Base-by-base conservation (phyloP, 1,140 invertebrate species). In the Metopolophium dirhodum region DNA sequence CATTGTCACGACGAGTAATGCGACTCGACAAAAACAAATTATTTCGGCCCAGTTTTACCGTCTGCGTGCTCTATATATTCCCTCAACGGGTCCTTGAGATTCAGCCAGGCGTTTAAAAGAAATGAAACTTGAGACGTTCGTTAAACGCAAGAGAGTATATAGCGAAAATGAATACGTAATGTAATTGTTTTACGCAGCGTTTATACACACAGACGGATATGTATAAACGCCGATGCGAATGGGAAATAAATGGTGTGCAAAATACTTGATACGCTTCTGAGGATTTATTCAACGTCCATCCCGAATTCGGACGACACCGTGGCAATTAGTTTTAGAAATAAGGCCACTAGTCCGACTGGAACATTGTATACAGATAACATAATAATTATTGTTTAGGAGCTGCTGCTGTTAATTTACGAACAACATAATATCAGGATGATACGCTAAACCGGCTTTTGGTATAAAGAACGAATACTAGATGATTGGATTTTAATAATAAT, bases 341-440 rank as follows among this genome's bases (percentile, higher is more conserved):
- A 90, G 57, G 89, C 30, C 89, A 90, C 41, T 41, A 90, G 89
- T 90, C 37, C 89, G 30, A 90, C 41, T 61, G 57, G 89, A 90
- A 90, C 26, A n/a, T 90, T 90, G 30, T 22, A 54, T 7, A n/a
- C 61, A 68, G 30, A 68, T 68, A 68, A 30, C 9, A 68, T 18
- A 18, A 30, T 14, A 30, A 68, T 68, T 23, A 68, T 68, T 68
- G 61, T 7, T n/a, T 30, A n/a, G 30, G 30, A 68, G 61, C n/a
- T 68, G 61, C n/a, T n/a, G 61, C 14, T 68, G 61, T n/a, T n/a
- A 68, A 68, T 68, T 68, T 68, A 68, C 4, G 61, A 68, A 68
- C 30, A 30, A 68, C 14, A n/a, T 30, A n/a, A 30, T 68, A 68
- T 68, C 4, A 68, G 61, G 61, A n/a, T 68, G 14, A 68, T 68